A percentile compares a stretch with the other conserved stretches of the same genome.
Conservation (phyloP, 2,888 invertebrate genomes). For the Eumerus sabulonum region DNA sequence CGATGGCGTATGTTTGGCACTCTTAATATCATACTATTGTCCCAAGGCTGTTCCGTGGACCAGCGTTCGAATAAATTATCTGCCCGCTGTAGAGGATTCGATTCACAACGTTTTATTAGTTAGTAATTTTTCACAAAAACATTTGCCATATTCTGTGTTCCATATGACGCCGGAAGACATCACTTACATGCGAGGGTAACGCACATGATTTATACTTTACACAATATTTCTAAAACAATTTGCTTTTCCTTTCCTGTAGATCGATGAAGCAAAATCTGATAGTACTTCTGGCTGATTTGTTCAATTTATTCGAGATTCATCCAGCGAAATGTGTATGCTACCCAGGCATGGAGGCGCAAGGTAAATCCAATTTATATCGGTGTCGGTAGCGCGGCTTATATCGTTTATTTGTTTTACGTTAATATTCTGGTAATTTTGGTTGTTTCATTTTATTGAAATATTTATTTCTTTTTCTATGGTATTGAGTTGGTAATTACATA, state of each 20-base stretch:
- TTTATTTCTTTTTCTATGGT: background rate
- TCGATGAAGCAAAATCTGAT: conserved; percentile 95
- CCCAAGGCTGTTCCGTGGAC: conserved; percentile 87
- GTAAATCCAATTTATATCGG: conserved; percentile 70
- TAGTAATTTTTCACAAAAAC: conserved; percentile 90
- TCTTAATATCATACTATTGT: conserved; percentile 94
- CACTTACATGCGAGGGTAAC: conserved; percentile 92
- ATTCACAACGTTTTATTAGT: conserved; percentile 94
- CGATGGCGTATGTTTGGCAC: conserved; percentile 93
- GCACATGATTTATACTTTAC: background rate
- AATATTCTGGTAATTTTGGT: background rate
- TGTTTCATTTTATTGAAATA: background rate
- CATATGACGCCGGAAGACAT: conserved; percentile 98
- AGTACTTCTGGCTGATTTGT: conserved; percentile 95
- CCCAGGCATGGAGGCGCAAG: conserved; percentile 84
- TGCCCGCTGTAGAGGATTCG: conserved; percentile 84
- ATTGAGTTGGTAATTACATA: conserved; percentile 6
- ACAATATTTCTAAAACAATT: conserved; percentile 7
- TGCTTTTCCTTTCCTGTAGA: conserved; percentile 80
- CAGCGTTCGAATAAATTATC: conserved; percentile 81
- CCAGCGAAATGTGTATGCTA: conserved; percentile 92
- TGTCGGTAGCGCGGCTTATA: background rate
- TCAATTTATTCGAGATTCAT: conserved; percentile 95
- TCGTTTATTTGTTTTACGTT: background rate
- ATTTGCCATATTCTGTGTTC: conserved; percentile 93